Conservation (phyloP, 2,797 vertebrate species). For the Hybognathus amarus region DNA sequence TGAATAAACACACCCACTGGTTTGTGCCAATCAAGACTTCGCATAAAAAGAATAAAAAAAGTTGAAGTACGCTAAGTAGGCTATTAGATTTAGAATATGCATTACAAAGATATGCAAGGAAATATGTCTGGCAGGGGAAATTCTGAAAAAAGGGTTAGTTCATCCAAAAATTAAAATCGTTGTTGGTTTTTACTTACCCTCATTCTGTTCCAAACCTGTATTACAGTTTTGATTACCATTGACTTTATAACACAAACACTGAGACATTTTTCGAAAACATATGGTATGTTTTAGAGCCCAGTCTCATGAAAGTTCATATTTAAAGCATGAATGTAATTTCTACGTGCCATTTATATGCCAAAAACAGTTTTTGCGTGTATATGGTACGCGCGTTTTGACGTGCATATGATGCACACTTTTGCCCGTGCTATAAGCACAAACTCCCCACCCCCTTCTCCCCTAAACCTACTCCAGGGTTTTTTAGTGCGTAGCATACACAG, state of each 20-base stretch:
- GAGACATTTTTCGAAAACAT: neutral
- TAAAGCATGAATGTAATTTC: no score
- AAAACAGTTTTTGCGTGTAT: no score
- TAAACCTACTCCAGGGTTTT: no score
- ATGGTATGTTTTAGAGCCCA: no score
- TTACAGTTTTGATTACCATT: neutral
- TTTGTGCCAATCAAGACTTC: neutral
- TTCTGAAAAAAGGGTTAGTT: neutral
- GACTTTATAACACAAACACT: neutral
- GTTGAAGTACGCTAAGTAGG: neutral
- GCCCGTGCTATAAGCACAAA: no score
- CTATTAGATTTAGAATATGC: neutral
- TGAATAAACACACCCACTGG: neutral
- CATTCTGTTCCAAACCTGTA: neutral
- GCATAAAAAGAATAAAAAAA: neutral
- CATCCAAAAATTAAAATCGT: neutral
- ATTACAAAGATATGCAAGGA: neutral
- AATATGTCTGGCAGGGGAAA: neutral
- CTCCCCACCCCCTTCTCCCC: no score
- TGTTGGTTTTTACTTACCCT: neutral
- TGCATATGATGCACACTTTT: no score
- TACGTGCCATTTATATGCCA: no score
- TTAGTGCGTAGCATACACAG: no score
- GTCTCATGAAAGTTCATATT: no score
- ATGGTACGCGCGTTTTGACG: no score